Evolutionary conservation across 2,888 invertebrate genomes (phyloP).

Genomic region (Subacronicta megacephala): DNA sequence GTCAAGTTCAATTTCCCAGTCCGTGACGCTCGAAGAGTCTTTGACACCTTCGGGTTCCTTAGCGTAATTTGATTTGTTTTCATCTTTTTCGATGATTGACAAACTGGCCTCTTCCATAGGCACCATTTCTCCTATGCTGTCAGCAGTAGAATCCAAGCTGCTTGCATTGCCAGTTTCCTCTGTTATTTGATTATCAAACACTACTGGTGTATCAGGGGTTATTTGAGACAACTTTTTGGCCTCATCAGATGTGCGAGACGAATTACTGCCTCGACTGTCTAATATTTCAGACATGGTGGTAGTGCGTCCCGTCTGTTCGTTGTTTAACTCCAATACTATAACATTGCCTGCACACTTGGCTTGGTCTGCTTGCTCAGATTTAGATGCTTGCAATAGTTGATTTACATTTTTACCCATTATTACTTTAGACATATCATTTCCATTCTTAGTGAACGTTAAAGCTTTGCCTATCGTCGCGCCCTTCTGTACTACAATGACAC

Average conservation of each 20-base stretch:
- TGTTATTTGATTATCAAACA: constrained; percentile 80
- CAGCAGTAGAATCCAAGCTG: constrained; percentile 82
- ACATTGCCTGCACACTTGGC: constrained; percentile 82
- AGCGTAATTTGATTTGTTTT: constrained; percentile 68
- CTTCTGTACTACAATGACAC: constrained; percentile 90
- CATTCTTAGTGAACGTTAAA: constrained; percentile 83
- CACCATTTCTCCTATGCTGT: constrained; percentile 78
- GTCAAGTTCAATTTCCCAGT: constrained; percentile 91
- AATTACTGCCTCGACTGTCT: constrained; percentile 72
- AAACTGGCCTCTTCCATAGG: constrained; percentile 72
- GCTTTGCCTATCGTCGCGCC: constrained; percentile 87
- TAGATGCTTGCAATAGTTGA: constrained; percentile 81
- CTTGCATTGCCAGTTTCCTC: constrained; percentile 80
- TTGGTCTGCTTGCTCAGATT: constrained; percentile 75
- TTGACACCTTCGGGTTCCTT: constrained; percentile 76
- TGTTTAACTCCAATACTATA: constrained; percentile 85
- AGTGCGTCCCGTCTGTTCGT: constrained; percentile 82
- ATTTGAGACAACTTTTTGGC: constrained; percentile 72
- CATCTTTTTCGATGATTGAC: constrained; percentile 70
- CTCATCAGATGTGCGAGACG: constrained; percentile 63
- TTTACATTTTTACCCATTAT: constrained; percentile 88
- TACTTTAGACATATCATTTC: constrained; percentile 86
- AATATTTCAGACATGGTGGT: constrained; percentile 86
- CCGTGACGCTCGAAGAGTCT: constrained; percentile 83
- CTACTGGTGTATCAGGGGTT: constrained; percentile 90